phyloP scores from a whole-genome alignment of 2,113 vertebrate genomes.

The Pygathrix nemaeus region DNA sequence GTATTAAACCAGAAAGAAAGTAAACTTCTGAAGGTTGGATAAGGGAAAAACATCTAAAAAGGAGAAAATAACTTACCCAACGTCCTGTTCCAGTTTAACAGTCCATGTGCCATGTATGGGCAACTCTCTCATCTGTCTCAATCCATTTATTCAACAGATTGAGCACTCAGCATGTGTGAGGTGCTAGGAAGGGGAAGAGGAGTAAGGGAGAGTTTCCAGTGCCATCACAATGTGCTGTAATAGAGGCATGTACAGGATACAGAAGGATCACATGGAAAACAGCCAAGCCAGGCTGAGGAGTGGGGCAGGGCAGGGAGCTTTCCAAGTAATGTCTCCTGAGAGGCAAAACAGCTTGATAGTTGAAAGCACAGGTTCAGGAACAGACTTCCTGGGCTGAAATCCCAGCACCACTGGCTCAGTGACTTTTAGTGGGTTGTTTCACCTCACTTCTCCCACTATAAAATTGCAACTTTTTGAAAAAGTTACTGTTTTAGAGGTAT shows the following conservation, averaged over 20 bases:
- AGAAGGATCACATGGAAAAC: neutral
- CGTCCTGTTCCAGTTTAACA: neutral
- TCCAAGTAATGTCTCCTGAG: neutral
- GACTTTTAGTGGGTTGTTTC: neutral
- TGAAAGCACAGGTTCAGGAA: neutral
- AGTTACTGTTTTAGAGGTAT: neutral
- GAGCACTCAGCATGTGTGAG: neutral
- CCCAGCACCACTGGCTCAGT: neutral
- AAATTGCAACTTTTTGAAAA: neutral
- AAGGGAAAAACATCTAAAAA: slow-evolving; percentile 8
- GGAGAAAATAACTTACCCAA: neutral
- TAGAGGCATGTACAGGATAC: neutral
- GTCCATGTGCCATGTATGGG: neutral
- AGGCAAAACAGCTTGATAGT: neutral
- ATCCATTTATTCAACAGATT: neutral
- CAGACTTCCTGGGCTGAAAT: neutral
- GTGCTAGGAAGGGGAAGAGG: neutral
- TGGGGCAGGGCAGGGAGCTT: neutral
- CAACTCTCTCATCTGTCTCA: neutral
- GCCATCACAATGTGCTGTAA: neutral
- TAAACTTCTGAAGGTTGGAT: neutral
- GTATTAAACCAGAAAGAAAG: neutral
- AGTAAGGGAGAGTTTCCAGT: neutral
- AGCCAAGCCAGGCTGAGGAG: neutral
- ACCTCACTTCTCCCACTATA: neutral